These are phyloP conservation scores for Lepidocyrtinus sp. DNA, from an alignment of 2,888 invertebrate species.

Conservation along the genomic window DNA sequence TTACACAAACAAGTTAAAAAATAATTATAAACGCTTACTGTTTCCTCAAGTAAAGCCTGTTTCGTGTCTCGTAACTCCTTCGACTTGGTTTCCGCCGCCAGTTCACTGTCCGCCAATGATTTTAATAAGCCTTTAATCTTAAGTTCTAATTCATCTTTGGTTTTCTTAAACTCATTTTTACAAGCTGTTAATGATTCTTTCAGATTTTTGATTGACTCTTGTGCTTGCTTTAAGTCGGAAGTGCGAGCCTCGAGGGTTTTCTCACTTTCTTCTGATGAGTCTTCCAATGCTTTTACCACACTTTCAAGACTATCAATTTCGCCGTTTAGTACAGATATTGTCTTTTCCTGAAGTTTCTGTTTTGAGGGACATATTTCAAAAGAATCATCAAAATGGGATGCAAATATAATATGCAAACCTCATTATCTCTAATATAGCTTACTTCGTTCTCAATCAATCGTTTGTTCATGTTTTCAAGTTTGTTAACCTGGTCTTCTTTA, in stretches of 20 bases:
- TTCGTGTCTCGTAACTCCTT: conserved; percentile 31
- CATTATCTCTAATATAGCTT: background rate
- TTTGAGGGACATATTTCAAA: background rate
- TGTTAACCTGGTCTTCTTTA: conserved; percentile 8
- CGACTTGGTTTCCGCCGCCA: background rate
- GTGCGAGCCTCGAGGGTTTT: conserved; percentile 3
- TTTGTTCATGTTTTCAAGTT: background rate
- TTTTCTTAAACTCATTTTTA: conserved; percentile 28
- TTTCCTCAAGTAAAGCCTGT: conserved; percentile 18
- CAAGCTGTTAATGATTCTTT: conserved; percentile 7
- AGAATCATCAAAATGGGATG: background rate
- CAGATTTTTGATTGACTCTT: conserved; percentile 13
- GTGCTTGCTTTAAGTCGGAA: conserved; percentile 12
- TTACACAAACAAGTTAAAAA: conserved; percentile 6
- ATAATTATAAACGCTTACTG: too few relatives aligned
- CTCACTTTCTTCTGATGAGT: background rate
- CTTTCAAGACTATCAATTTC: conserved; percentile 3
- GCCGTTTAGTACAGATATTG: background rate
- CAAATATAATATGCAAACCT: background rate
- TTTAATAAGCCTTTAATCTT: conserved; percentile 11
- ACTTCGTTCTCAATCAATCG: conserved; percentile 21
- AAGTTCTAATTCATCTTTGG: conserved; percentile 21
- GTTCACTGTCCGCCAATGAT: conserved; percentile 3
- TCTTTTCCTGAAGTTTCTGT: conserved; percentile 16
- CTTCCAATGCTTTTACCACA: background rate